Percentiles rank a stretch among this genome's conserved stretches.
Conservation (phyloP, 2,113 vertebrate species). For the Charina bottae region DNA sequence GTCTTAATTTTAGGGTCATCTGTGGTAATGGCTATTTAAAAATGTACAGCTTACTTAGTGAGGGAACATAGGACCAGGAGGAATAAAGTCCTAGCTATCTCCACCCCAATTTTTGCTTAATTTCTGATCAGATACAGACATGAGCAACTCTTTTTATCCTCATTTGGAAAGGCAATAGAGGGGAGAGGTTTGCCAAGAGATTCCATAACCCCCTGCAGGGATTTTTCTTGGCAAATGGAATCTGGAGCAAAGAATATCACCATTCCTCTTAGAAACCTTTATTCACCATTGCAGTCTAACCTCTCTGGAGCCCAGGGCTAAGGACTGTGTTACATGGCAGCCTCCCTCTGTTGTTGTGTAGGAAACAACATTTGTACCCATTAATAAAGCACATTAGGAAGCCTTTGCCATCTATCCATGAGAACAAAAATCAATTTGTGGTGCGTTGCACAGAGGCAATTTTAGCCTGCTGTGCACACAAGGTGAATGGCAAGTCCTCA, state of each 20-base stretch:
- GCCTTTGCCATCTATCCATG: conserved; percentile 17
- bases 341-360: background rate
- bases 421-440: background rate
- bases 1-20: background rate
- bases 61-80: background rate
- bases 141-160: background rate
- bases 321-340: background rate
- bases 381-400: background rate
- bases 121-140: background rate
- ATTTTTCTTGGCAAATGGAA: background rate
- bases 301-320: background rate
- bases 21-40: background rate
- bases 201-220: background rate
- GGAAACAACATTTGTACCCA: background rate
- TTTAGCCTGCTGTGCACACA: background rate
- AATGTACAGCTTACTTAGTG: background rate
- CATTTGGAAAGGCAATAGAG: background rate
- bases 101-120: background rate
- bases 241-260: background rate
- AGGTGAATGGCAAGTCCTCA: fast-evolving
- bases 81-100: background rate
- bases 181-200: background rate
- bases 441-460: background rate
- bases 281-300: background rate
- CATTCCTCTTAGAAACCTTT: background rate